Percentiles rank a stretch among this genome's conserved stretches.
Conservation (phyloP, 1,140 invertebrate genomes). For the Brachionus asplanchnoidis region DNA sequence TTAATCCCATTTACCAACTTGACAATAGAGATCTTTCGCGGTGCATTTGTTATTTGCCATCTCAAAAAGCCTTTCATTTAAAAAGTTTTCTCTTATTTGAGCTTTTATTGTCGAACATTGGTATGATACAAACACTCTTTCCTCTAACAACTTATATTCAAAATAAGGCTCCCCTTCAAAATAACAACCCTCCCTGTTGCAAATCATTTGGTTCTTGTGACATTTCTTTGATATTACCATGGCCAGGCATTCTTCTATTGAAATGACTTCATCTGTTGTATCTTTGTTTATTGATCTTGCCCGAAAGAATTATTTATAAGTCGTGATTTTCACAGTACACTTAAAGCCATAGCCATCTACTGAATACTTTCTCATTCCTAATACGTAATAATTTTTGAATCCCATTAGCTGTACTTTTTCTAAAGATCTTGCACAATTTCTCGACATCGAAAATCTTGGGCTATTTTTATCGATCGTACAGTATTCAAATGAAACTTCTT, state of each 20-base stretch:
- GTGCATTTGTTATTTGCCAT: not conserved
- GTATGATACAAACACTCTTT: not conserved
- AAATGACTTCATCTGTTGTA: not conserved
- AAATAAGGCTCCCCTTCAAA: conserved; percentile 2
- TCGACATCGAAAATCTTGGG: not conserved
- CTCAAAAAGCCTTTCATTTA: not conserved
- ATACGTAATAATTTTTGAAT: not conserved
- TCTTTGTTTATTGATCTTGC: not conserved
- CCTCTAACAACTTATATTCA: not conserved
- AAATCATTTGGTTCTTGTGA: not conserved
- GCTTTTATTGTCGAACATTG: not conserved
- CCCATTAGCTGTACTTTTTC: not conserved
- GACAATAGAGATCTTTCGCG: not conserved
- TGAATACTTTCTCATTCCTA: not conserved
- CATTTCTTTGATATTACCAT: conserved; percentile 31
- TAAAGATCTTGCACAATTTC: conserved; percentile 23
- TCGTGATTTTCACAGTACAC: conserved; percentile 15
- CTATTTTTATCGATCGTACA: not conserved
- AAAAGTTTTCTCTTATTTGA: not conserved
- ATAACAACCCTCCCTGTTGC: not conserved
- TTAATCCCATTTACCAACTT: not conserved
- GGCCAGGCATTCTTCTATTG: conserved; percentile 12
- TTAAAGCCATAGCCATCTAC: not conserved
- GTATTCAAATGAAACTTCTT: not conserved
- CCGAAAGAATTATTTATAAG: conserved; percentile 3